Base-by-base conservation (phyloP, 2,888 invertebrate species). In the Willowsia nigromaculata region DNA sequence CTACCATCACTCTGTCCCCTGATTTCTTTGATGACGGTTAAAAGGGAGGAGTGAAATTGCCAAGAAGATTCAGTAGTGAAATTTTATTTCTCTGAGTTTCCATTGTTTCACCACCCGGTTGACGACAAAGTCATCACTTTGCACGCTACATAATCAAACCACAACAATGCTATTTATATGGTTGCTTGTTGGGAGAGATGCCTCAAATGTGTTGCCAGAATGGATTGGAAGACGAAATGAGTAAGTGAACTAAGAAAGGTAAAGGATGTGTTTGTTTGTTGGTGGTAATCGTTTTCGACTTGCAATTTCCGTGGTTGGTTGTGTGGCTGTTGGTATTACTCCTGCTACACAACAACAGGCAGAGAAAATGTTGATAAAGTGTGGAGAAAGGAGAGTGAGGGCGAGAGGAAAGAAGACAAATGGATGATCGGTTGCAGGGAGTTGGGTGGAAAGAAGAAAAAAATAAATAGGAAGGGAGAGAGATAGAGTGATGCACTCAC, bases 401-500 rank as follows among this genome's bases (percentile, higher is more conserved):
- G 43, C 22, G 40, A 43, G 15, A 37, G 43, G n/a, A 47, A 47
- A 74, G 43, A 74, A 74, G 74, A 74, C 47, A 74, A 74, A 74
- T 74, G 74, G 47, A 74, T 74, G 74, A 74, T 74, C 50, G 74
- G 43, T 74, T 74, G 47, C 30, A 15, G 43, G 84, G n/a, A n/a
- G 25, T 18, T 15, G 37, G 40, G 59, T 15, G 56, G 22, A 37
- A 56, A 33, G 33, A 59, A 56, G 37, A 22, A 13, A 78, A 22
- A 15, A n/a, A 37, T 18, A 30, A 65, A 59, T 37, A 25, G 56
- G 22, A 37, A 56, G 53, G 33, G 80, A 56, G 37, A 22, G 22
- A 78, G 33, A 15, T 82, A 65, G 76, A 50, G 76, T 53, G 59
- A 74, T 82, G 87, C 81, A 87, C 87, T 88, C 83, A 30, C 15